These are phyloP conservation scores for Unio delphinus DNA, from an alignment of 2,888 invertebrate genomes.

Conservation along the genomic window DNA sequence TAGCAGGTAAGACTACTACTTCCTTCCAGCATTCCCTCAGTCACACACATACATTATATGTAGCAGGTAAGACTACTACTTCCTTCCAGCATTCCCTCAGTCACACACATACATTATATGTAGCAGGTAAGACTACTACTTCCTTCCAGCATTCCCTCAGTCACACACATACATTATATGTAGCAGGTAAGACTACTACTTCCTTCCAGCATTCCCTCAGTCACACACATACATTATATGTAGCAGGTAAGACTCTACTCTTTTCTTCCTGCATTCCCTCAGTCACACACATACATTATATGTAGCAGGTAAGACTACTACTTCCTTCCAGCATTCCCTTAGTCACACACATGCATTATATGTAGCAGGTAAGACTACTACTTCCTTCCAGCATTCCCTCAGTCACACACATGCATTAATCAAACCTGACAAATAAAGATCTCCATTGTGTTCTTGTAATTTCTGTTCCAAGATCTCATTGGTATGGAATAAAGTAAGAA, in stretches of 20 bases:
- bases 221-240: constrained; percentile 74
- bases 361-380: constrained; percentile 73
- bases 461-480: too few relatives aligned
- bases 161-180: constrained; percentile 74
- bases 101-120: constrained; percentile 74
- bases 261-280: background rate
- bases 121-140: constrained; percentile 73
- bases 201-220: too few relatives aligned
- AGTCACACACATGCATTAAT: too few relatives aligned
- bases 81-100: too few relatives aligned
- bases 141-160: too few relatives aligned
- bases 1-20: constrained; percentile 71
- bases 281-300: constrained; percentile 75
- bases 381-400: too few relatives aligned
- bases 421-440: too few relatives aligned
- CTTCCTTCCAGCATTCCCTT: too few relatives aligned
- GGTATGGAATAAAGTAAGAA: too few relatives aligned
- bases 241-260: constrained; percentile 73
- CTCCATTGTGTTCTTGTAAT: too few relatives aligned
- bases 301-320: constrained; percentile 74
- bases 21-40: too few relatives aligned
- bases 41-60: constrained; percentile 74
- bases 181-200: constrained; percentile 73
- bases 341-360: constrained; percentile 74
- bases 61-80: constrained; percentile 73